Percentiles rank a stretch among this genome's conserved stretches.
phyloP scores from a whole-genome alignment of 2,888 invertebrate species.

The Melieria omissa region DNA sequence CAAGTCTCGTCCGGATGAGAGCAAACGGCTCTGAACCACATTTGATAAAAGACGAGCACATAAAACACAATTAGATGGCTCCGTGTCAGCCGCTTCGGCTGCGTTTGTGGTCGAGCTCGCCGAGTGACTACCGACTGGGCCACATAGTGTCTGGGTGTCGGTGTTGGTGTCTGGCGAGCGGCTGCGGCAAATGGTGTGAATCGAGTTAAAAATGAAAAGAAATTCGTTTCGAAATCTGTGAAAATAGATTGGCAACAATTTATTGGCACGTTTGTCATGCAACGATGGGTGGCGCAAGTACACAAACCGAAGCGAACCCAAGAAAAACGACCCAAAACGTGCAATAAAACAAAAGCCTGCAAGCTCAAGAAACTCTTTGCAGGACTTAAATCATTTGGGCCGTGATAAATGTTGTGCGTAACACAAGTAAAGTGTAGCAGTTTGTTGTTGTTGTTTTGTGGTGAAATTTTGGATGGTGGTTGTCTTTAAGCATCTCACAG shows the following conservation, averaged over 20 bases:
- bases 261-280: neutral
- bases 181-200: constrained; percentile 1
- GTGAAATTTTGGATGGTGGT: no score
- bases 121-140: neutral
- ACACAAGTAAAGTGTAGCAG: no score
- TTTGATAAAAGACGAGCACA: constrained; percentile 7
- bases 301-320: no score
- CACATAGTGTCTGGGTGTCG: neutral
- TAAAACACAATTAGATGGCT: constrained; percentile 9
- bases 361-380: no score
- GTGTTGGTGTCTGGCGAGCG: neutral
- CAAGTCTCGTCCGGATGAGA: neutral
- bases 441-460: no score
- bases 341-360: no score
- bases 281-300: no score
- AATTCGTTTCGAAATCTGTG: neutral
- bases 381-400: no score
- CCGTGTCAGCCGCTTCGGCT: neutral
- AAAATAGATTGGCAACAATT: constrained; percentile 1
- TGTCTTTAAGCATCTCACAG: no score
- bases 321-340: no score
- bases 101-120: neutral
- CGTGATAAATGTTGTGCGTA: no score
- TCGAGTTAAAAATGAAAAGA: constrained; percentile 2
- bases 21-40: neutral